A percentile compares a stretch with the other conserved stretches of the same genome.
phyloP scores from a whole-genome alignment of 1,140 invertebrate genomes.

The Watersipora subatra region DNA sequence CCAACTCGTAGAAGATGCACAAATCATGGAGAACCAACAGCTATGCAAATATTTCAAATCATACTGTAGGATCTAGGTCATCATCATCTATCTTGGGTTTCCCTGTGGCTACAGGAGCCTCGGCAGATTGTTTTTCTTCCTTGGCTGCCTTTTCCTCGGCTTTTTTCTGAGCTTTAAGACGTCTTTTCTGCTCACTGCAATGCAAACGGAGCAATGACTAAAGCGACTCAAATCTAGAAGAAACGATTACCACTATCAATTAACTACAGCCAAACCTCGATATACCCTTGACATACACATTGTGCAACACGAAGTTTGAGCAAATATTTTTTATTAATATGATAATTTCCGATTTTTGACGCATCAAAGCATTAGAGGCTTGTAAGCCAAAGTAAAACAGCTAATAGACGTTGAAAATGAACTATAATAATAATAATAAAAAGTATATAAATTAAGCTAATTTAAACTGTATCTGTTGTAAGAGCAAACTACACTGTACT shows the following conservation, averaged over 20 bases:
- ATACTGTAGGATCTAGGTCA: constrained; percentile 78
- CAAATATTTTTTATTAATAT: not conserved
- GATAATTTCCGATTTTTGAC: not conserved
- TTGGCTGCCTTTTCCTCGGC: constrained; percentile 84
- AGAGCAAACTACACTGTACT: not conserved
- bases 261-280: not conserved
- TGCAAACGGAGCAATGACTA: not conserved
- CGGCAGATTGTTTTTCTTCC: constrained; percentile 42
- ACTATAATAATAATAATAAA: not conserved
- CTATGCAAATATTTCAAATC: constrained; percentile 3
- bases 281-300: not conserved
- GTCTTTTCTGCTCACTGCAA: constrained; percentile 75
- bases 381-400: not conserved
- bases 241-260: not conserved
- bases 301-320: not conserved
- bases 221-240: not conserved
- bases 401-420: too few relatives aligned
- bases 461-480: too few relatives aligned
- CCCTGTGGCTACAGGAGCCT: constrained; percentile 34
- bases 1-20: not conserved
- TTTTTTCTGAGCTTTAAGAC: constrained; percentile 80
- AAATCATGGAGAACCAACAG: not conserved
- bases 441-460: too few relatives aligned
- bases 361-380: not conserved
- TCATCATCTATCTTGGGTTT: constrained; percentile 42